Evolutionary conservation across 2,113 vertebrate species (phyloP), one percentile per base, ranked within the genome.

Genomic region (Rhea pennata): DNA sequence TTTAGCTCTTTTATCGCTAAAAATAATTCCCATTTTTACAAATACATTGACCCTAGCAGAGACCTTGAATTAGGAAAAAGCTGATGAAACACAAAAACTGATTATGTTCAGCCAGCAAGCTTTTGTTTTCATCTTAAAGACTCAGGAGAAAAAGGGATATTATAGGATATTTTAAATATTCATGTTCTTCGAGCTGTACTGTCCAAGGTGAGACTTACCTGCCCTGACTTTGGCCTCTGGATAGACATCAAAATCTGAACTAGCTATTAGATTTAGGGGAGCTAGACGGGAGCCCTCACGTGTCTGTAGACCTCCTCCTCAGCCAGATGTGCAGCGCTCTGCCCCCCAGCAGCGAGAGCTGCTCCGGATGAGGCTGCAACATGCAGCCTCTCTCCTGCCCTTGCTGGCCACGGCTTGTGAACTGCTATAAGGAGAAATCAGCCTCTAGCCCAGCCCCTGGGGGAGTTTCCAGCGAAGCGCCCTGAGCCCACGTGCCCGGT

Each of bases 291-390:
- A 0, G 2, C 54, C n/a, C 21, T 66, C 74, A 1, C 33, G 8
- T 0, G 2, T 27, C 39, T 65, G 15, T 10, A 9, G 5, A 10
- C 26, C 42, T 42, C 29, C 2, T 15, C 21, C 59, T 29, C 27
- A 64, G 40, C 26, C 3, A 1, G 1, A 20, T 2, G 1, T 24
- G 39, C 20, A 46, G 5, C 33, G 23, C 0, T 0, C 19, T 46
- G 42, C 23, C 2, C 3, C 62, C 42, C 5, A 6, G 29, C 29
- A 33, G 31, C 17, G 16, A 33, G 56, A 58, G 56, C 56, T 59
- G 29, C 56, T 31, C 56, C 15, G 50, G 19, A 21, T 48, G 50
- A 50, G 16, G 44, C n/a, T 73, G 31, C 40, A 56, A 21, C 71
- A 48, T 3, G 7, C 39, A 76, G 48, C 39, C 66, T 69, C 12